These are phyloP conservation scores for Trachops cirrhosus DNA, from an alignment of 2,797 vertebrate genomes.

Conservation along the genomic window DNA sequence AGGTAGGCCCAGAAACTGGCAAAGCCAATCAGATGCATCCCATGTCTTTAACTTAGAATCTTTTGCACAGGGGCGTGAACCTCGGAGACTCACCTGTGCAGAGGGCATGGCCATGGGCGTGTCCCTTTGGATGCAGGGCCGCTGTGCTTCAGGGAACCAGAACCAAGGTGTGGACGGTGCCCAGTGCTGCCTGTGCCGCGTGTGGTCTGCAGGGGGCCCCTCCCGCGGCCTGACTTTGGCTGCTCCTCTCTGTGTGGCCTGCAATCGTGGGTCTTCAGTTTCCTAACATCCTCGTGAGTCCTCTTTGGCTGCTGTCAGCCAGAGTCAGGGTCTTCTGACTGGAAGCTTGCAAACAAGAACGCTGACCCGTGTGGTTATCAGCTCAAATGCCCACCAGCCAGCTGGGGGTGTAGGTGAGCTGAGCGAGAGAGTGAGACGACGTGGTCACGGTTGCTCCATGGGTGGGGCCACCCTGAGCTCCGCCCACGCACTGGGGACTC, in stretches of 20 bases:
- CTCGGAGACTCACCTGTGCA: no score
- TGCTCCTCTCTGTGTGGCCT: rapidly evolving
- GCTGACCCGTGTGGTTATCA: rapidly evolving
- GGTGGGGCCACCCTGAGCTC: neutral
- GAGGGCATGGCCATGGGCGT: neutral
- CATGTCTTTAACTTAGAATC: rapidly evolving
- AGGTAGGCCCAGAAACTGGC: neutral
- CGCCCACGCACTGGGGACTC: neutral
- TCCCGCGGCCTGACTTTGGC: neutral
- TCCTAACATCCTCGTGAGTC: rapidly evolving
- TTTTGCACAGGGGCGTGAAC: rapidly evolving
- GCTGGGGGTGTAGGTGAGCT: rapidly evolving
- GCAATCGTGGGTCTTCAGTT: neutral
- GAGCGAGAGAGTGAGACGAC: rapidly evolving
- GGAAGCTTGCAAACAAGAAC: neutral
- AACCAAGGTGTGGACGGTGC: rapidly evolving
- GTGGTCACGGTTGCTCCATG: rapidly evolving
- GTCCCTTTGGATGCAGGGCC: neutral
- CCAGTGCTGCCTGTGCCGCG: neutral
- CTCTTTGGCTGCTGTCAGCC: rapidly evolving
- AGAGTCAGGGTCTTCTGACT: no score
- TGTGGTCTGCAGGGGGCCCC: rapidly evolving
- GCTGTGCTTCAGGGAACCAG: rapidly evolving
- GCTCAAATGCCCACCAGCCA: rapidly evolving
- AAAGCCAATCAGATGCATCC: rapidly evolving